Conservation (phyloP, 2,888 invertebrate genomes). For the Mamestra brassicae region DNA sequence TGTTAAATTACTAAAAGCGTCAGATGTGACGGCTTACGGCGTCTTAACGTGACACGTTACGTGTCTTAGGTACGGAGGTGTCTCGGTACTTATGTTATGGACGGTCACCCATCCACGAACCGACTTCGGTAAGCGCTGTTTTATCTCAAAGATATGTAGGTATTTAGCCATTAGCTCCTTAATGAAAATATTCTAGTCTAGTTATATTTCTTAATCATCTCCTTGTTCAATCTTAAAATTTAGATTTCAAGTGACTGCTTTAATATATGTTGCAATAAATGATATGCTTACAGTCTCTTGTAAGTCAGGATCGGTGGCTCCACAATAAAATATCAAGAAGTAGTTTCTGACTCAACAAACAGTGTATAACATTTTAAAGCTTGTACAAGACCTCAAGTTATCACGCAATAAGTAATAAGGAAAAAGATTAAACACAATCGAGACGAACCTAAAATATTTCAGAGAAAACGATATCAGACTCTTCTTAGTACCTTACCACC, state of each 20-base stretch:
- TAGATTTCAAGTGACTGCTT: neutral
- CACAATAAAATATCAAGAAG: conserved; percentile 11
- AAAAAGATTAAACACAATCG: conserved; percentile 47
- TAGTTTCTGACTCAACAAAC: neutral
- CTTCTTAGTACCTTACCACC: conserved; percentile 24
- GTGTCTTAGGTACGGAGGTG: too few relatives aligned
- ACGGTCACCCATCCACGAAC: too few relatives aligned
- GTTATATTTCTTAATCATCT: too few relatives aligned
- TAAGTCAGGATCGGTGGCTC: neutral
- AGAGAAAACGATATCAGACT: conserved; percentile 33
- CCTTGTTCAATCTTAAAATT: neutral
- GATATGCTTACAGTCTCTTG: neutral
- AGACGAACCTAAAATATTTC: conserved; percentile 41
- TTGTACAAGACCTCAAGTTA: conserved; percentile 21
- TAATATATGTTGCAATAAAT: neutral
- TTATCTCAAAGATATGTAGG: too few relatives aligned
- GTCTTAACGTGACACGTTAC: too few relatives aligned
- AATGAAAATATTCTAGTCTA: neutral
- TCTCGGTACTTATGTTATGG: too few relatives aligned
- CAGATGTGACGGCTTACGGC: too few relatives aligned
- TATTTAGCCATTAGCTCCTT: too few relatives aligned
- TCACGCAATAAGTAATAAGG: conserved; percentile 52
- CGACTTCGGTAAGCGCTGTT: too few relatives aligned
- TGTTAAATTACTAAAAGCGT: too few relatives aligned
- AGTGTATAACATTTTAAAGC: conserved; percentile 17